Evolutionary conservation across 1,140 invertebrate genomes (phyloP).

Genomic region (Aphelenchoides avenae): DNA sequence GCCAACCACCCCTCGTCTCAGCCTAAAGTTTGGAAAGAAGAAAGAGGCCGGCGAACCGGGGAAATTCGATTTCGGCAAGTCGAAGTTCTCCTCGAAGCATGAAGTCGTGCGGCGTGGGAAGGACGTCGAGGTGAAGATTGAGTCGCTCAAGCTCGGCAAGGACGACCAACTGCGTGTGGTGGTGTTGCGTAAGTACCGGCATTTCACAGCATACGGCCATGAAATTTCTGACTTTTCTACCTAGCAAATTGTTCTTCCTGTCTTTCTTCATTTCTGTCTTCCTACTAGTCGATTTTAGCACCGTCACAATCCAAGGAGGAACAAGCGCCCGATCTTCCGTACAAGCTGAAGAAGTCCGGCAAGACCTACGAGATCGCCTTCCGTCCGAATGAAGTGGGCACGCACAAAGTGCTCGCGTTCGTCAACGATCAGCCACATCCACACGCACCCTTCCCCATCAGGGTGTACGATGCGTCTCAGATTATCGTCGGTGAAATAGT

Average conservation of each 20-base stretch:
- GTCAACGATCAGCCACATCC: conserved; percentile 57
- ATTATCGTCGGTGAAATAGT: conserved; percentile 61
- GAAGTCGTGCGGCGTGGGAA: conserved; percentile 51
- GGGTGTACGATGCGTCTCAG: conserved; percentile 61
- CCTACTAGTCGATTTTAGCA: conserved; percentile 1
- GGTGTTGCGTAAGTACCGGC: conserved; percentile 48
- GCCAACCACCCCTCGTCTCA: conserved; percentile 50
- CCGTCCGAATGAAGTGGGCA: conserved; percentile 55
- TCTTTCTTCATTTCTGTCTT: not conserved
- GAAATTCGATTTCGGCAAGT: conserved; percentile 57
- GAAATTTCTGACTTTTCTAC: too few relatives aligned
- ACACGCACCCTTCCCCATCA: conserved; percentile 61
- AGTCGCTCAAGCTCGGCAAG: conserved; percentile 52
- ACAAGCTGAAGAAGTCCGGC: conserved; percentile 54
- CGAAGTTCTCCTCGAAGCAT: conserved; percentile 55
- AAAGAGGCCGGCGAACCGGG: conserved; percentile 16
- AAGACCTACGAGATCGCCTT: conserved; percentile 56
- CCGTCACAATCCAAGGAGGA: not conserved
- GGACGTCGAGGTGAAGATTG: conserved; percentile 57
- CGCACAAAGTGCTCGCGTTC: conserved; percentile 53
- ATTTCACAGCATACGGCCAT: conserved; percentile 8
- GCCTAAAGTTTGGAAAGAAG: conserved; percentile 42
- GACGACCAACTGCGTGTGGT: conserved; percentile 51
- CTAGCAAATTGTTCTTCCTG: too few relatives aligned
- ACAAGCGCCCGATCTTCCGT: conserved; percentile 24